phyloP scores from a whole-genome alignment of 2,888 invertebrate genomes.

The Pyrrhosoma nymphula region DNA sequence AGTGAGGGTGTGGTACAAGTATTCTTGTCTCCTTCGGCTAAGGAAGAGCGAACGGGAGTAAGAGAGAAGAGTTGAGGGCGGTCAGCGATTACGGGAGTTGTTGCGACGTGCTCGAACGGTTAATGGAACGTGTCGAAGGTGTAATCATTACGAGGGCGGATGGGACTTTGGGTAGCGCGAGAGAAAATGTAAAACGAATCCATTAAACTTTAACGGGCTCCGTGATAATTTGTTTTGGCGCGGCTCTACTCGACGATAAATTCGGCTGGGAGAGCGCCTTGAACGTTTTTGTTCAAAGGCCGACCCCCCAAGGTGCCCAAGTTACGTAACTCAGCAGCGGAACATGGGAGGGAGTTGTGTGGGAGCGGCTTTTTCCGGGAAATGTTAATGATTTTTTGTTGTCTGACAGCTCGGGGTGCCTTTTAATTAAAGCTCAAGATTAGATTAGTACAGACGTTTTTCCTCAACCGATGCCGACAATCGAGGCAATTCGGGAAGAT shows the following conservation, averaged over 20 bases:
- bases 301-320: neutral
- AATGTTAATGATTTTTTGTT: neutral
- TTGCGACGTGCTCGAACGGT: neutral
- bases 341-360: neutral
- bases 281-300: neutral
- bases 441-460: too few species aligned
- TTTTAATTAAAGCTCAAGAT: too few species aligned
- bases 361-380: neutral
- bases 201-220: neutral
- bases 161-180: neutral
- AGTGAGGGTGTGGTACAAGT: neutral
- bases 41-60: neutral
- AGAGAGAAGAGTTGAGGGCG: neutral
- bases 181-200: neutral
- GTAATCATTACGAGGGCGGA: neutral
- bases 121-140: neutral
- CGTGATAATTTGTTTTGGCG: neutral
- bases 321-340: neutral
- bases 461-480: too few species aligned
- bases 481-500: too few species aligned
- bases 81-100: neutral
- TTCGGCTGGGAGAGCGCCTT: neutral
- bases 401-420: too few species aligned
- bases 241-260: neutral
- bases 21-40: neutral